Conservation (phyloP, 2,888 invertebrate genomes). For the Amiota communis region DNA sequence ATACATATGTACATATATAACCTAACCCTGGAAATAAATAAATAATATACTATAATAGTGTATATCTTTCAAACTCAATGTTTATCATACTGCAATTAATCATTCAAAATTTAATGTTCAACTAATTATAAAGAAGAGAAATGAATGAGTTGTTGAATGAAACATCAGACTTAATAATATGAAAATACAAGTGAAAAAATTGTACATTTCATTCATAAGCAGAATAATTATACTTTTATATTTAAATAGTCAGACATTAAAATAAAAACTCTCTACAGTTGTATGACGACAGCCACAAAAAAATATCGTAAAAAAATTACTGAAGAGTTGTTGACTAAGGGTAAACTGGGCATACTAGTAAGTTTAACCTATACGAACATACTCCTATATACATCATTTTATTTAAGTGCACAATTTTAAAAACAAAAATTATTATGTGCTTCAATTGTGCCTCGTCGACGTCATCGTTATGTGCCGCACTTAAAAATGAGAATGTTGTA, state of each 20-base stretch:
- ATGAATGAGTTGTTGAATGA: no score
- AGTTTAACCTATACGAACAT: background rate
- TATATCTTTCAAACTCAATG: no score
- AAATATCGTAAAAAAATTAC: conserved; percentile 60
- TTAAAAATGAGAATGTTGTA: conserved; percentile 5
- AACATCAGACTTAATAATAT: background rate
- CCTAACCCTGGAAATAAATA: no score
- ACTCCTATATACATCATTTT: background rate
- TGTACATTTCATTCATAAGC: conserved; percentile 43
- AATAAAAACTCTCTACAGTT: conserved; percentile 44
- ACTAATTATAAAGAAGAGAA: no score
- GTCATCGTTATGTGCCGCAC: conserved; percentile 14
- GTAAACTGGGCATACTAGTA: background rate
- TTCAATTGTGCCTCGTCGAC: conserved; percentile 24
- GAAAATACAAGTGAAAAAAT: conserved; percentile 36
- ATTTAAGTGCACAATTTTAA: conserved; percentile 23
- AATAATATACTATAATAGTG: no score
- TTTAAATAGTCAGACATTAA: conserved; percentile 53
- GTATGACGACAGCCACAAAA: conserved; percentile 54
- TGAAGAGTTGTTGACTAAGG: conserved; percentile 13
- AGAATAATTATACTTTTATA: conserved; percentile 58
- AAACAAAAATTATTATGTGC: conserved; percentile 53
- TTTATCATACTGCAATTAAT: no score
- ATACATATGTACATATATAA: no score
- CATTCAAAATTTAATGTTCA: no score